Evolutionary conservation across 2,888 invertebrate genomes (phyloP).

Genomic region (Eledona agricola): DNA sequence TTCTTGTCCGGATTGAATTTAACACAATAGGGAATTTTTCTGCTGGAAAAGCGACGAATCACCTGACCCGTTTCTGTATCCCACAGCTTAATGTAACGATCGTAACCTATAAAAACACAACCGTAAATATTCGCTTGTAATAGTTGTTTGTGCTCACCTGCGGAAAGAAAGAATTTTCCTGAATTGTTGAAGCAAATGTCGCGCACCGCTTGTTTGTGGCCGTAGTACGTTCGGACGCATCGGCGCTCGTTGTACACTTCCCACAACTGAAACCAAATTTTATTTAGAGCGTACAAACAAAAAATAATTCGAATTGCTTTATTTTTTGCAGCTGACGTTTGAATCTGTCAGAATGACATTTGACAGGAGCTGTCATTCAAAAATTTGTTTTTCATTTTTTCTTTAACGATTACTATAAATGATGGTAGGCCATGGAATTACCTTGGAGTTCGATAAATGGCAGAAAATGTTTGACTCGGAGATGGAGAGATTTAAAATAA

Average conservation of each 20-base stretch:
- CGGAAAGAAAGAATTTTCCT: slow-evolving; percentile 93
- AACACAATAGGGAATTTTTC: slow-evolving; percentile 97
- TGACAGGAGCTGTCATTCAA: too few relatives aligned
- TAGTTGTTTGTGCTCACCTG: slow-evolving; percentile 72
- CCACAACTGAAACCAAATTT: slow-evolving; percentile 80
- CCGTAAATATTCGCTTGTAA: slow-evolving; percentile 9
- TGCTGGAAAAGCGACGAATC: slow-evolving; percentile 87
- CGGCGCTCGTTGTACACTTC: slow-evolving; percentile 96
- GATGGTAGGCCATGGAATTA: too few relatives aligned
- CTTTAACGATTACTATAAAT: too few relatives aligned
- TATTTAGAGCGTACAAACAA: too few relatives aligned
- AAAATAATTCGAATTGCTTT: too few relatives aligned
- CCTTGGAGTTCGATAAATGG: too few relatives aligned
- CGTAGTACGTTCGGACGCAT: slow-evolving; percentile 93
- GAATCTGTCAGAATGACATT: too few relatives aligned
- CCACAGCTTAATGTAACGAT: slow-evolving; percentile 98
- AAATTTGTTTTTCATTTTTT: too few relatives aligned
- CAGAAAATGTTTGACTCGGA: too few relatives aligned
- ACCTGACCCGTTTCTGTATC: slow-evolving; percentile 97
- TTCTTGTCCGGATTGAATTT: slow-evolving; percentile 98
- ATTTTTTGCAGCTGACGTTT: too few relatives aligned
- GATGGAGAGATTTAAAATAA: too few relatives aligned
- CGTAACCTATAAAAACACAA: slow-evolving; percentile 75
- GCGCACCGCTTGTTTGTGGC: slow-evolving; percentile 95
- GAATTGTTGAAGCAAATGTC: slow-evolving; percentile 96